These are phyloP conservation scores for Vipera ursinii DNA, from an alignment of 2,797 vertebrate species.

Conservation along the genomic window DNA sequence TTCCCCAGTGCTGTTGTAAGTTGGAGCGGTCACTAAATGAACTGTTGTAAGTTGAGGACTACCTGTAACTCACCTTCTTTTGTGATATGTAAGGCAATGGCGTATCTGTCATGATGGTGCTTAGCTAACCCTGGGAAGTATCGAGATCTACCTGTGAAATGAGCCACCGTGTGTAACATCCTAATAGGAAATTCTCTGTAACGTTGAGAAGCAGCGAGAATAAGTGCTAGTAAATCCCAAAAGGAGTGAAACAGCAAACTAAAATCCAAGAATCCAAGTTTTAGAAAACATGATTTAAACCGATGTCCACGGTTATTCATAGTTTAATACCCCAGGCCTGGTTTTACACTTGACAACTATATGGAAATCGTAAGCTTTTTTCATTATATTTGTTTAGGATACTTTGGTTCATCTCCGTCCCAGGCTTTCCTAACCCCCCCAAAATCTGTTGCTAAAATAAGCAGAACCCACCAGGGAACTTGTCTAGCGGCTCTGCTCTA, in stretches of 20 bases:
- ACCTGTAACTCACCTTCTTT: background rate
- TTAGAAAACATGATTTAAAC: background rate
- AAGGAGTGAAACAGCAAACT: background rate
- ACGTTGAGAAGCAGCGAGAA: background rate
- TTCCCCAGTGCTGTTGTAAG: background rate
- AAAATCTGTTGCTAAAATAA: background rate
- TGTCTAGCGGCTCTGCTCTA: background rate
- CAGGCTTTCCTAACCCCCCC: accelerated
- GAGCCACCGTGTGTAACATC: background rate
- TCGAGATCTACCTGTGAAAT: background rate
- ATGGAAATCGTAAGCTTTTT: background rate
- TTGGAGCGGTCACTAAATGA: background rate
- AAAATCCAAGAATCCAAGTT: background rate
- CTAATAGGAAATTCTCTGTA: background rate
- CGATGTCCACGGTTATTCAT: background rate
- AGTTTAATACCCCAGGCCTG: background rate
- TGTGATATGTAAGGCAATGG: background rate
- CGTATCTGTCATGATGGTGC: background rate
- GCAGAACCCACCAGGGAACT: background rate
- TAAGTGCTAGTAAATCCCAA: too few relatives aligned
- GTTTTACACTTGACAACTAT: background rate
- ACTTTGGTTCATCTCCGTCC: background rate
- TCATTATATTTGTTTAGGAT: background rate
- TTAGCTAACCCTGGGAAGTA: constrained; percentile 1
- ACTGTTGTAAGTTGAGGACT: background rate